Percentiles rank a stretch among this genome's conserved stretches.
phyloP scores from a whole-genome alignment of 2,888 invertebrate species.

The Silvanus unidentatus region DNA sequence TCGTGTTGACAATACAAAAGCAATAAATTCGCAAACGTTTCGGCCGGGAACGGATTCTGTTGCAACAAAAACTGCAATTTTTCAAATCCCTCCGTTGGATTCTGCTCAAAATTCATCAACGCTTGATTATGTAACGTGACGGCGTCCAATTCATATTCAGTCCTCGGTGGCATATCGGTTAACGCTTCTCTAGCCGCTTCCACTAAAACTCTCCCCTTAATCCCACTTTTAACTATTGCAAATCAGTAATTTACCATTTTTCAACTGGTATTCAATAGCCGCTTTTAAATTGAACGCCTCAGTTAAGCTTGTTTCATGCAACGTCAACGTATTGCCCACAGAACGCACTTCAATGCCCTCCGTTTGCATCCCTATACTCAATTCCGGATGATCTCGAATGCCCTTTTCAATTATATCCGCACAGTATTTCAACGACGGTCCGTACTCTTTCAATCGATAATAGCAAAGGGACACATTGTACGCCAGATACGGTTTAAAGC shows the following conservation, averaged over 20 bases:
- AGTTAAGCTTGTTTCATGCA: constrained; percentile 93
- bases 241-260: constrained; percentile 58
- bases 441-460: constrained; percentile 89
- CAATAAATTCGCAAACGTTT: constrained; percentile 94
- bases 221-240: background rate
- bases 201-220: constrained; percentile 54
- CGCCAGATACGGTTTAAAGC: constrained; percentile 85
- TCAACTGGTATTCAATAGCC: constrained; percentile 92
- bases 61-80: constrained; percentile 89
- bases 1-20: constrained; percentile 95
- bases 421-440: constrained; percentile 87
- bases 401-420: constrained; percentile 92
- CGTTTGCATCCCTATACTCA: constrained; percentile 95
- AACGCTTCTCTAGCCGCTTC: constrained; percentile 83
- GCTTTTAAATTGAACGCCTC: constrained; percentile 98
- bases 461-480: constrained; percentile 95
- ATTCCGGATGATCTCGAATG: constrained; percentile 92
- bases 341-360: constrained; percentile 89
- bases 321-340: constrained; percentile 88
- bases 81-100: constrained; percentile 90
- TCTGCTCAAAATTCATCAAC: constrained; percentile 73
- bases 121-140: constrained; percentile 97
- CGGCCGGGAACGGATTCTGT: constrained; percentile 94
- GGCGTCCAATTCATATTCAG: constrained; percentile 95
- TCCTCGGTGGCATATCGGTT: constrained; percentile 85